Evolutionary conservation across 2,888 invertebrate genomes (phyloP).

Genomic region (Volucella bombylans): DNA sequence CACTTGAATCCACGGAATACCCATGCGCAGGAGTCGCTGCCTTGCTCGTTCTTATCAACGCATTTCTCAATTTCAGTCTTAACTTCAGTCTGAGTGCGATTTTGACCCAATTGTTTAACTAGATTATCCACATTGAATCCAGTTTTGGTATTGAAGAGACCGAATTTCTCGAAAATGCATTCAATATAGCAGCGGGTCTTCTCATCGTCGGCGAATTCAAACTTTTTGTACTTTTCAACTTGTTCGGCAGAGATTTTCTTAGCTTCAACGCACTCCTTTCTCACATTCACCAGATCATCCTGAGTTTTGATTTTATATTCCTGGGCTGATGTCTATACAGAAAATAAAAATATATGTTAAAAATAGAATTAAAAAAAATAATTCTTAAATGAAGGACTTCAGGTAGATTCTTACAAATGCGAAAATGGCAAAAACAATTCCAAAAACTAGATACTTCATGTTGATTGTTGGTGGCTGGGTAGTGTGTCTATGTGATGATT

Average conservation of each 20-base stretch:
- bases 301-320: constrained; percentile 81
- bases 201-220: constrained; percentile 82
- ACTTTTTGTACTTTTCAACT: constrained; percentile 81
- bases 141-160: constrained; percentile 80
- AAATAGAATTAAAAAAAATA: neutral
- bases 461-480: constrained; percentile 62
- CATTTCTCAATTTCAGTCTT: constrained; percentile 81
- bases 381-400: neutral
- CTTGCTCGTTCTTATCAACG: constrained; percentile 81
- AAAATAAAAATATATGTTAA: constrained; percentile 9
- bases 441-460: constrained; percentile 80
- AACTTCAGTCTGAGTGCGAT: constrained; percentile 80
- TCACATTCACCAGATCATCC: constrained; percentile 80
- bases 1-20: constrained; percentile 82
- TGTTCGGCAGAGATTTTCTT: constrained; percentile 80
- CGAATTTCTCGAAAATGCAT: constrained; percentile 81
- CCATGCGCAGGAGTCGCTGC: constrained; percentile 80
- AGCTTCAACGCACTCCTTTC: constrained; percentile 80
- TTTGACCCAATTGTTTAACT: constrained; percentile 81
- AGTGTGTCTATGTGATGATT: constrained; percentile 53
- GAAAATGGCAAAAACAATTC: constrained; percentile 79
- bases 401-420: constrained; percentile 78
- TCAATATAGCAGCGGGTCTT: constrained; percentile 81
- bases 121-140: constrained; percentile 82
- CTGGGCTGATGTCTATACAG: constrained; percentile 77